Base-by-base conservation (phyloP, 2,888 invertebrate genomes). In the Parapristionchus giblindavisi region DNA sequence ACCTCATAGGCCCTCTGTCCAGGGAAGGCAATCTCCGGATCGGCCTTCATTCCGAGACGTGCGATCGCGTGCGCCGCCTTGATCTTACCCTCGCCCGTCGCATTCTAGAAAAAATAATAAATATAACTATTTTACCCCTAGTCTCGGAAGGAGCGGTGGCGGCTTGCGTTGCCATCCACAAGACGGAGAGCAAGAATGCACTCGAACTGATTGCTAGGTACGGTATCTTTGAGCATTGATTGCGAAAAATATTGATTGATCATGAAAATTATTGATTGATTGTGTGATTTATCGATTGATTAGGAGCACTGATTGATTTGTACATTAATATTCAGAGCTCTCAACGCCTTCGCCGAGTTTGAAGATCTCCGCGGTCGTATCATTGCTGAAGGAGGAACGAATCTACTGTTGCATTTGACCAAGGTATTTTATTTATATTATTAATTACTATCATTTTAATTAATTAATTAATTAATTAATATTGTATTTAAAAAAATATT, bases 151-250 rank as follows among this genome's bases (percentile, higher is more conserved):
- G 96, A 32, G 93, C 98, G 0, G 94, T 95, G 0, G 91, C 92
- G 27, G 97, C 97, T 8, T 90, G 99, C 71, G 95, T 96, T 21
- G 92, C 93, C 0, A 90, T 99, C 63, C 91, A 94, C 0, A 96
- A 94, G 90, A 96, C 96, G 0, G 96, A 99, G 84, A 96, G 96
- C 88, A 92, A 93, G 77, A 96, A 95, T 88, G 94, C 95, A 14
- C 92, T 92, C 88, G 99, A 99, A 89, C 90, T 96, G 34, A 94
- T 99, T 83, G 88, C 90, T 24, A 89, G 91, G 89, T 90, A n/a
- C n/a, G n/a, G n/a, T n/a, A n/a, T n/a, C n/a, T n/a, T n/a, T n/a
- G 79, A 60, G 73, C 2, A 3, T 27, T 5, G 3, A 43, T 74
- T 4, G 17, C 29, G 8, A 24, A 60, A 38, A 4, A 17, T 29